Evolutionary conservation across 1,140 invertebrate species (phyloP).

Genomic region (Drosophila paulistorum): DNA sequence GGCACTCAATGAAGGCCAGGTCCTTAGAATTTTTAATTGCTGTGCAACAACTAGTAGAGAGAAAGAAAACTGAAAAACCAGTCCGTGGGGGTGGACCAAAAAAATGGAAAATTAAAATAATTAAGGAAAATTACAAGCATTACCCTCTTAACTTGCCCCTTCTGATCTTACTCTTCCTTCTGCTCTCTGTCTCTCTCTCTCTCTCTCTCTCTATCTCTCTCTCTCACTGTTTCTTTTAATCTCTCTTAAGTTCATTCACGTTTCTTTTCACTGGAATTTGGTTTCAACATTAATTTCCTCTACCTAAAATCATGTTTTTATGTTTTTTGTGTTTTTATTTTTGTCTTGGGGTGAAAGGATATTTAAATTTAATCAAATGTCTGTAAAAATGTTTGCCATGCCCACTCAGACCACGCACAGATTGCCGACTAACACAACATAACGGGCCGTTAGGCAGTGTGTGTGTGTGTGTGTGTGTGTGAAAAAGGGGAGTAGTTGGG

Average conservation of each 20-base stretch:
- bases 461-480: conserved; percentile 20
- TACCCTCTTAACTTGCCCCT: background rate
- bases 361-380: conserved; percentile 82
- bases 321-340: conserved; percentile 33
- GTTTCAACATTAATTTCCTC: conserved; percentile 14
- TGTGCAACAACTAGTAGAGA: conserved; percentile 29
- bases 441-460: conserved; percentile 27
- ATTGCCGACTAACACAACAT: conserved; percentile 35
- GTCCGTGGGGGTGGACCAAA: conserved; percentile 53
- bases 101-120: conserved; percentile 73
- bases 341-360: conserved; percentile 62
- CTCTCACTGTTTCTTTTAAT: background rate
- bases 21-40: conserved; percentile 71
- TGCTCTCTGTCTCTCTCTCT: background rate
- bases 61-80: conserved; percentile 15
- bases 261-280: conserved; percentile 5
- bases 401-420: conserved; percentile 49
- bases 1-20: conserved; percentile 58
- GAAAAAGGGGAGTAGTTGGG: conserved; percentile 20
- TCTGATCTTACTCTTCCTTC: background rate
- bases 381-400: conserved; percentile 76
- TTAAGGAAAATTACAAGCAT: conserved; percentile 70
- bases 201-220: background rate
- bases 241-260: conserved; percentile 10
- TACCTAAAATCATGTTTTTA: conserved; percentile 40